Evolutionary conservation across 2,888 invertebrate genomes (phyloP).

Genomic region (Yponomeuta plumbellus): DNA sequence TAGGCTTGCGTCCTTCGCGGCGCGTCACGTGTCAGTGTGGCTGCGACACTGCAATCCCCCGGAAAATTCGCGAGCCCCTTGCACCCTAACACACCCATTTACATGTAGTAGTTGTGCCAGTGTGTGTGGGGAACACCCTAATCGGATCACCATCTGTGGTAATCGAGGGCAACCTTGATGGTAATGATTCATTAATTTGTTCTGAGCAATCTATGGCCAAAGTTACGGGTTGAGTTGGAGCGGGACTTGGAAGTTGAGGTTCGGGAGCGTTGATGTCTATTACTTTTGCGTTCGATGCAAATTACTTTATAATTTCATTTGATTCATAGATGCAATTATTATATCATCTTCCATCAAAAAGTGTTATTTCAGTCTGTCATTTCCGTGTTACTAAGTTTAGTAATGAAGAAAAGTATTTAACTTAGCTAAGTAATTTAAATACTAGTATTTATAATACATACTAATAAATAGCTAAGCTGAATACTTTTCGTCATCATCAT

Average conservation of each 20-base stretch:
- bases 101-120: conserved; percentile 21
- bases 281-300: neutral
- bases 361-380: too few relatives aligned
- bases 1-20: conserved; percentile 64
- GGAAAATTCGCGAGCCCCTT: conserved; percentile 62
- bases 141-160: conserved; percentile 56
- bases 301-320: neutral
- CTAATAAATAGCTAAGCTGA: too few relatives aligned
- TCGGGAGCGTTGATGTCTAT: neutral
- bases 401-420: too few relatives aligned
- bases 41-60: conserved; percentile 41
- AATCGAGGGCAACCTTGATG: conserved; percentile 41
- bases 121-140: conserved; percentile 42
- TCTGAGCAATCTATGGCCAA: conserved; percentile 21
- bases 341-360: too few relatives aligned
- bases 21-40: conserved; percentile 66
- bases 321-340: neutral
- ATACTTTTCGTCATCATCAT: too few relatives aligned
- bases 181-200: conserved; percentile 66
- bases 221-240: conserved; percentile 31
- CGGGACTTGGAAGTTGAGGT: neutral
- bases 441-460: too few relatives aligned
- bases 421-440: too few relatives aligned
- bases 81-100: conserved; percentile 30
- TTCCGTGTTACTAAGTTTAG: too few relatives aligned